These are phyloP conservation scores for Torymus aiolomorphi DNA, from an alignment of 2,888 invertebrate species.

Conservation along the genomic window DNA sequence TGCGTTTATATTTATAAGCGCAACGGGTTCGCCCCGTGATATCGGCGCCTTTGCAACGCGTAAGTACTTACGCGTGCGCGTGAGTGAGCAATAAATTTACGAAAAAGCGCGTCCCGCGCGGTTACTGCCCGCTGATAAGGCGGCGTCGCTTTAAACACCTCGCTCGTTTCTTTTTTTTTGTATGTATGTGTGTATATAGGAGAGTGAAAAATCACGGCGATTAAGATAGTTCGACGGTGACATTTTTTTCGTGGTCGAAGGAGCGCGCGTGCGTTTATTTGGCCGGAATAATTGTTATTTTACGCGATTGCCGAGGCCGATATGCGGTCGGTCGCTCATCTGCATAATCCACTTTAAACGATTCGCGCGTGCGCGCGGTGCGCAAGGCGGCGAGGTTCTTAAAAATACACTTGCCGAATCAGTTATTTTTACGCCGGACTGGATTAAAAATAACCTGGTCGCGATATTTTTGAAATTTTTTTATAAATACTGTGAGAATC, in stretches of 20 bases:
- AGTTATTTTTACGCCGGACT: conserved; percentile 21
- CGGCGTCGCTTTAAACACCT: neutral
- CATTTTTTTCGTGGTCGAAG: conserved; percentile 24
- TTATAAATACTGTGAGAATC: conserved; percentile 12
- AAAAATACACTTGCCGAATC: conserved; percentile 28
- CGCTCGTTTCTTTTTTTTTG: neutral
- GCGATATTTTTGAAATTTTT: conserved; percentile 9
- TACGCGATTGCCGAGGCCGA: conserved; percentile 17
- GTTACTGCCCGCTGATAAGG: conserved; percentile 26
- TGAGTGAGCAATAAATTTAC: neutral
- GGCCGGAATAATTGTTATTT: conserved; percentile 25
- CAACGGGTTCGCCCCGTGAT: conserved; percentile 1
- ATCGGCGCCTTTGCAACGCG: neutral
- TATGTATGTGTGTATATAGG: neutral
- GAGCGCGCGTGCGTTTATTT: conserved; percentile 16
- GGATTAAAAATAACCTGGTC: conserved; percentile 29
- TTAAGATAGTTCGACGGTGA: neutral
- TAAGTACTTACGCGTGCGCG: neutral
- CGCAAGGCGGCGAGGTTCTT: neutral
- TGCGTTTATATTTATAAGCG: neutral
- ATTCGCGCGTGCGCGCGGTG: neutral
- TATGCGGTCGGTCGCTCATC: conserved; percentile 26
- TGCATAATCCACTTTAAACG: conserved; percentile 32
- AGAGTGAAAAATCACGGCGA: conserved; percentile 5
- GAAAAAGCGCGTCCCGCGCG: conserved; percentile 14